phyloP scores from a whole-genome alignment of 2,888 invertebrate species.

The Pardosa pseudoannulata region DNA sequence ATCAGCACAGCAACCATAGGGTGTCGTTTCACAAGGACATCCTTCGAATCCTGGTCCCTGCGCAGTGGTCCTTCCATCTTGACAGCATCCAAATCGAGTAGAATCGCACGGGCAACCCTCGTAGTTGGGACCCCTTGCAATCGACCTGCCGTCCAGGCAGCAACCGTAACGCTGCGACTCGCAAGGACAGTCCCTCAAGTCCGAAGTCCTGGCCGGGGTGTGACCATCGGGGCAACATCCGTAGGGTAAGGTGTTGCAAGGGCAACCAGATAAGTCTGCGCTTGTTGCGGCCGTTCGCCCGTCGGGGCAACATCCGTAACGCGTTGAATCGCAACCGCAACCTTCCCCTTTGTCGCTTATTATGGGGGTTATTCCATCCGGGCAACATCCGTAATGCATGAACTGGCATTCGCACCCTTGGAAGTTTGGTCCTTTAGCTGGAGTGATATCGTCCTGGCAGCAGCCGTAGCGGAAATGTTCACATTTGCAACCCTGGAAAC shows the following conservation, averaged over 20 bases:
- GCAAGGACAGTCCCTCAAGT: slow-evolving; percentile 85
- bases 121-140: slow-evolving; percentile 82
- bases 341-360: slow-evolving; percentile 41
- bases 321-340: slow-evolving; percentile 58
- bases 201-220: slow-evolving; percentile 88
- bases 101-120: slow-evolving; percentile 79
- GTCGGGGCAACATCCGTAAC: slow-evolving; percentile 77
- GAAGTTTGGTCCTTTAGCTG: slow-evolving; percentile 80
- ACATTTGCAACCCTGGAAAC: slow-evolving; percentile 80
- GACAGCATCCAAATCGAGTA: slow-evolving; percentile 80
- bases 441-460: slow-evolving; percentile 86
- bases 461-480: slow-evolving; percentile 79
- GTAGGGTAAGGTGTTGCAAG: slow-evolving; percentile 64
- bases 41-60: slow-evolving; percentile 80
- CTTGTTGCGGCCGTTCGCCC: slow-evolving; percentile 75
- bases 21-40: slow-evolving; percentile 78
- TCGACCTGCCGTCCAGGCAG: slow-evolving; percentile 76
- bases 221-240: slow-evolving; percentile 67
- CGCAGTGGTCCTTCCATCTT: slow-evolving; percentile 79
- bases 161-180: slow-evolving; percentile 80
- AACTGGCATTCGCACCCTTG: slow-evolving; percentile 81
- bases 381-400: slow-evolving; percentile 79
- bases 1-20: slow-evolving; percentile 92
- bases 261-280: slow-evolving; percentile 75
- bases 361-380: slow-evolving; percentile 76